Percentiles rank a stretch among this genome's conserved stretches.
Conservation (phyloP, 2,113 vertebrate species). For the Sus scrofa region DNA sequence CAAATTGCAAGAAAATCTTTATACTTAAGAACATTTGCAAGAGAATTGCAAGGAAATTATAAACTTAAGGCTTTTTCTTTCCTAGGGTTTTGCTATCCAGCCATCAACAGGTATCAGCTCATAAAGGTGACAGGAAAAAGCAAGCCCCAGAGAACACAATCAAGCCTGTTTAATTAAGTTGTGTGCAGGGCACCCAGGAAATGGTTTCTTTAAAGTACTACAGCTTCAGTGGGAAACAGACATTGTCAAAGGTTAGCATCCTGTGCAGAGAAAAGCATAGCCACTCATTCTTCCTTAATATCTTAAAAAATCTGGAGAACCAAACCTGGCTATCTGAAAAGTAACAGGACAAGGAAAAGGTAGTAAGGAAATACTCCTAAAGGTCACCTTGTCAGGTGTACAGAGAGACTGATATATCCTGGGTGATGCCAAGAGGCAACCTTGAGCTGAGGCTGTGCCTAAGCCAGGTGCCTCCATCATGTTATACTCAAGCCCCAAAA, state of each 20-base stretch:
- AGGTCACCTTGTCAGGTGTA: rapidly evolving
- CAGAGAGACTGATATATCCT: background rate
- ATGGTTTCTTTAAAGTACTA: background rate
- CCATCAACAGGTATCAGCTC: background rate
- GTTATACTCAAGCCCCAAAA: rapidly evolving
- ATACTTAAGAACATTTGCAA: too few species aligned
- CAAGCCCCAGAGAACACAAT: conserved; percentile 41
- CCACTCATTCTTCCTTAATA: background rate
- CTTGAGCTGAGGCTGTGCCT: rapidly evolving
- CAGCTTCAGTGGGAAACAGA: rapidly evolving
- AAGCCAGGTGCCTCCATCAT: rapidly evolving
- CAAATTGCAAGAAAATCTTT: conserved; percentile 45
- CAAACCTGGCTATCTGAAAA: background rate
- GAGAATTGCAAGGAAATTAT: too few species aligned
- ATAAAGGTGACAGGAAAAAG: conserved; percentile 2
- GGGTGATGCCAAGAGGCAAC: rapidly evolving
- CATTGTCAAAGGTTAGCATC: background rate
- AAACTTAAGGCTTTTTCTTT: background rate
- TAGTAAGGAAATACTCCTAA: background rate
- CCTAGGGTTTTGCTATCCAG: conserved; percentile 45
- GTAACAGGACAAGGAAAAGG: background rate
- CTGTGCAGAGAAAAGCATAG: background rate
- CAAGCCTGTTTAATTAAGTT: conserved; percentile 46
- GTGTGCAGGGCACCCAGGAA: rapidly evolving
- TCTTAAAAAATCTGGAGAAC: background rate